These are phyloP conservation scores for Danio choprae DNA, from an alignment of 2,797 vertebrate species.

Conservation along the genomic window DNA sequence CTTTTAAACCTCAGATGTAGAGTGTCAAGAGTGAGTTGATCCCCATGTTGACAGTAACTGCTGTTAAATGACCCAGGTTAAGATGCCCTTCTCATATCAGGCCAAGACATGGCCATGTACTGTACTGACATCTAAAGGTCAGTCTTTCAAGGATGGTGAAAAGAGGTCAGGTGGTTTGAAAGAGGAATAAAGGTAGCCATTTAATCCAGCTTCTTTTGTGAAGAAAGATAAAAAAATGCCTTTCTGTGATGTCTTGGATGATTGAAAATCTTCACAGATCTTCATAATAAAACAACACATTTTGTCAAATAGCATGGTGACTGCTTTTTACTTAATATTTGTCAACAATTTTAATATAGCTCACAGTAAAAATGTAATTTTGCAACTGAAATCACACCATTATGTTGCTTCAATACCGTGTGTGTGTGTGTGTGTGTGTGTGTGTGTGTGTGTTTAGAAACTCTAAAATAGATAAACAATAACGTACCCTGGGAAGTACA, in stretches of 20 bases:
- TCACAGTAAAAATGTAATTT: background rate
- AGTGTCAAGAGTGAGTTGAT: background rate
- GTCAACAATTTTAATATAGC: background rate
- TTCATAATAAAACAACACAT: background rate
- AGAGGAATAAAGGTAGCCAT: constrained; percentile 2
- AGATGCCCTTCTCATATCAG: constrained; percentile 7
- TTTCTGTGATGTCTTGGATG: background rate
- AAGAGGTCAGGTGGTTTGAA: background rate
- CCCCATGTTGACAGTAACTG: background rate
- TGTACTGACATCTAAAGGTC: constrained; percentile 16
- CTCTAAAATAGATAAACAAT: no score
- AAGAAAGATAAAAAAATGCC: background rate
- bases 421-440: no score
- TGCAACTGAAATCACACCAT: background rate
- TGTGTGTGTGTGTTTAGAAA: no score
- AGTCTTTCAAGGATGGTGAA: background rate
- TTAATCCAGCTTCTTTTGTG: background rate
- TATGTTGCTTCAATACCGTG: background rate
- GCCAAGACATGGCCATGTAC: background rate
- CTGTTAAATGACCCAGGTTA: background rate
- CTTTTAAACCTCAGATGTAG: background rate
- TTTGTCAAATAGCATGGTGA: background rate
- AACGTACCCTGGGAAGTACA: no score
- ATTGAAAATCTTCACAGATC: background rate
- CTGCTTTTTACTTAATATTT: background rate